Evolutionary conservation across 2,888 invertebrate genomes (phyloP).

Genomic region (Lasioglossum figueresi): DNA sequence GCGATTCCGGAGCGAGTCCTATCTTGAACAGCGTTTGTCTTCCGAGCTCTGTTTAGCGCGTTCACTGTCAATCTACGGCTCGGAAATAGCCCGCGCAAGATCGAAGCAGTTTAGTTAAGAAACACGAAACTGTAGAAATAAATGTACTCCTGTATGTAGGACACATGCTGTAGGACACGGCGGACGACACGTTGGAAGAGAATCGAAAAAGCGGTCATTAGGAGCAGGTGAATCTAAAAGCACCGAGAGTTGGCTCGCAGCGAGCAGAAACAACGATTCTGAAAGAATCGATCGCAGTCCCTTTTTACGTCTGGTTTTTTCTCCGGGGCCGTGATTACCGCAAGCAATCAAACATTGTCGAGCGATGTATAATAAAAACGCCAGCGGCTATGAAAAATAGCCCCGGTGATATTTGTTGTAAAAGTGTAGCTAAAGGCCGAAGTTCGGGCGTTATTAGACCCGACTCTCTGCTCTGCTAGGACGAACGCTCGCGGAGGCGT

Average conservation of each 20-base stretch:
- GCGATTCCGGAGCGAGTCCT: background rate
- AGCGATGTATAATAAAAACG: background rate
- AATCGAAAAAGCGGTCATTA: background rate
- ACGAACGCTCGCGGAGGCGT: background rate
- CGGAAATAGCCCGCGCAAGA: background rate
- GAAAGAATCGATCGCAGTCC: slow-evolving; percentile 24
- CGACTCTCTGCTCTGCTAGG: background rate
- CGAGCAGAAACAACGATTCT: background rate
- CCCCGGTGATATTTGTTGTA: background rate
- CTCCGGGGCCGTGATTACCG: background rate
- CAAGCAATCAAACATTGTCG: background rate
- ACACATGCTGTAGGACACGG: background rate
- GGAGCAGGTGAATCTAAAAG: background rate
- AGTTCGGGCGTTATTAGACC: background rate
- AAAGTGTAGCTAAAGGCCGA: background rate
- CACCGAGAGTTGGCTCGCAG: background rate
- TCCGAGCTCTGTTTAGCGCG: background rate
- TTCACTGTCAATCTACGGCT: background rate
- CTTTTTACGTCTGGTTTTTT: slow-evolving; percentile 12
- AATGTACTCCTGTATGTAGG: background rate
- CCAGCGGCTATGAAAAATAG: background rate
- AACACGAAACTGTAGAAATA: background rate
- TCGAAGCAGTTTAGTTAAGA: background rate
- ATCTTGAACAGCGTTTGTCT: background rate
- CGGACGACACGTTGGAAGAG: background rate